phyloP scores from a whole-genome alignment of 2,888 invertebrate genomes.

The Lydus trimaculatus region DNA sequence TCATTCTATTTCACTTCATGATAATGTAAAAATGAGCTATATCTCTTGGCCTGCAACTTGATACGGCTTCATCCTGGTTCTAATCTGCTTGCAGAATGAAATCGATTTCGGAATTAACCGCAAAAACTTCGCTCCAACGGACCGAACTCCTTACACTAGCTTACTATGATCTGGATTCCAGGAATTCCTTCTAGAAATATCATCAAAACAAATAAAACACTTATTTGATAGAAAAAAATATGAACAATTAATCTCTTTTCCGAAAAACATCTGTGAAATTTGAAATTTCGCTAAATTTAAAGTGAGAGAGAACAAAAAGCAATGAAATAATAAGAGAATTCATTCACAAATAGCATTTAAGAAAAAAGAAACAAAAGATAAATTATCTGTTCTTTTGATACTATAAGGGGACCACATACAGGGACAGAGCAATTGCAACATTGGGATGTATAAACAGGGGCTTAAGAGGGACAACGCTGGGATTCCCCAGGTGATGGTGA shows the following conservation, averaged over 20 bases:
- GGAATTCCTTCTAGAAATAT: neutral
- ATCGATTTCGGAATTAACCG: conserved; percentile 40
- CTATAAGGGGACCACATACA: conserved; percentile 37
- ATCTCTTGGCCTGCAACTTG: conserved; percentile 37
- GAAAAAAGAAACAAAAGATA: conserved; percentile 52
- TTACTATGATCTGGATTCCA: conserved; percentile 33
- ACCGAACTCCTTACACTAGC: conserved; percentile 33
- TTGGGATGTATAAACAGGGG: conserved; percentile 27
- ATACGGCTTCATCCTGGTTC: conserved; percentile 37
- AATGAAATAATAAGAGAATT: conserved; percentile 47
- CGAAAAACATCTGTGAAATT: neutral
- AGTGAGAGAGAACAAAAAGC: conserved; percentile 45
- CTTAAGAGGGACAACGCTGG: conserved; percentile 20
- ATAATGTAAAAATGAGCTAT: conserved; percentile 42
- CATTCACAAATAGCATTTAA: conserved; percentile 46
- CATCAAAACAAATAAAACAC: neutral
- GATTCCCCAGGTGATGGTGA: conserved; percentile 7
- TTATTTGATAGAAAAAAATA: neutral
- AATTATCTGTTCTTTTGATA: conserved; percentile 50
- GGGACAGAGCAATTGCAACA: conserved; percentile 26
- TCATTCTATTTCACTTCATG: conserved; percentile 37
- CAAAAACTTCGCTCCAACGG: conserved; percentile 32
- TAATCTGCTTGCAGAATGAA: conserved; percentile 40
- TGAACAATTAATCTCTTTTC: neutral
- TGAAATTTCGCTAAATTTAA: conserved; percentile 30